These are phyloP conservation scores for Misgurnus mizolepis DNA, from an alignment of 2,113 vertebrate species.

Conservation along the genomic window DNA sequence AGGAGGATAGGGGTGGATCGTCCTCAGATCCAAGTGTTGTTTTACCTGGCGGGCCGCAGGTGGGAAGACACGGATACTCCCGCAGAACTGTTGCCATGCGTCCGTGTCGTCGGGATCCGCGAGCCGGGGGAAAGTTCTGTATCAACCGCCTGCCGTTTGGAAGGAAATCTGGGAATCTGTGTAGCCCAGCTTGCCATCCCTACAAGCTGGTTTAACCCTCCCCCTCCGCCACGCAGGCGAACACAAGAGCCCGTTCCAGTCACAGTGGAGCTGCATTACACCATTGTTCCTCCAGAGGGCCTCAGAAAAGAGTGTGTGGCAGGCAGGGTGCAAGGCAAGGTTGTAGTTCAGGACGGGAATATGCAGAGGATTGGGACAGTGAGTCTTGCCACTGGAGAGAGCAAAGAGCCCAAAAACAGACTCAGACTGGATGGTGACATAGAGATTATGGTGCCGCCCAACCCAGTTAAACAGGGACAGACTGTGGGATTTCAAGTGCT, in stretches of 20 bases:
- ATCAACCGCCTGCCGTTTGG: conserved; percentile 83
- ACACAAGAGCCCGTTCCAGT: neutral
- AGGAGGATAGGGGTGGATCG: conserved; percentile 80
- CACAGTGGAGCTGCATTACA: conserved; percentile 86
- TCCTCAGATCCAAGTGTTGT: conserved; percentile 88
- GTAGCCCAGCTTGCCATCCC: conserved; percentile 88
- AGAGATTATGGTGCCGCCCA: conserved; percentile 81
- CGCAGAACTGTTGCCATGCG: conserved; percentile 80
- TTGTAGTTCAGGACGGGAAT: conserved; percentile 62
- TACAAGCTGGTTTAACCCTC: conserved; percentile 82
- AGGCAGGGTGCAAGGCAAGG: conserved; percentile 70
- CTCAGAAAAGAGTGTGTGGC: conserved; percentile 70
- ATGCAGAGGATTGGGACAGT: conserved; percentile 85
- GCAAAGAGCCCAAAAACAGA: conserved; percentile 72
- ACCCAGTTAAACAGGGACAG: conserved; percentile 85
- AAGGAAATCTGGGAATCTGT: conserved; percentile 87
- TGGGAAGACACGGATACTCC: conserved; percentile 79
- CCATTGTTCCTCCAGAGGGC: conserved; percentile 75
- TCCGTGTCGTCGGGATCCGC: conserved; percentile 82
- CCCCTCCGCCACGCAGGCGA: conserved; percentile 58
- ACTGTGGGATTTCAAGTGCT: conserved; percentile 83
- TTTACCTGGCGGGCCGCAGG: conserved; percentile 85
- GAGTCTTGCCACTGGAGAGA: conserved; percentile 76
- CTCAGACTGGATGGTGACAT: conserved; percentile 84
- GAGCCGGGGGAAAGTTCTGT: conserved; percentile 81